A percentile compares a stretch with the other conserved stretches of the same genome.
phyloP scores from a whole-genome alignment of 1,140 invertebrate genomes.

The Fopius arisanus region DNA sequence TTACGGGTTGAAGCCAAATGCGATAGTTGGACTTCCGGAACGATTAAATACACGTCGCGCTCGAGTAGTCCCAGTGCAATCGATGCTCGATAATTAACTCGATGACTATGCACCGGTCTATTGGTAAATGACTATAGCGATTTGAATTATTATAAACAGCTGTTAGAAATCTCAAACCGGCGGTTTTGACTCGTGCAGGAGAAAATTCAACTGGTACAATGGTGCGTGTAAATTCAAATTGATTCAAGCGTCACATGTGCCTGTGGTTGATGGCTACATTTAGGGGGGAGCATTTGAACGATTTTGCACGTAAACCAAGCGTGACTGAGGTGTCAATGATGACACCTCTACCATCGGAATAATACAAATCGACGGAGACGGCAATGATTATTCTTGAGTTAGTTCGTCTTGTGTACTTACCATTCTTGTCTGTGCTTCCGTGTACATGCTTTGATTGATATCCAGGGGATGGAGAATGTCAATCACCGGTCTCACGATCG shows the following conservation, averaged over 20 bases:
- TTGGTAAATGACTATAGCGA: slow-evolving; percentile 13
- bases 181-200: neutral
- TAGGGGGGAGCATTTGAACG: slow-evolving; percentile 29
- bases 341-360: slow-evolving; percentile 35
- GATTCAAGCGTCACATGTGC: neutral
- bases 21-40: slow-evolving; percentile 27
- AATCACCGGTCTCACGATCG: slow-evolving; percentile 21
- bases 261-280: neutral
- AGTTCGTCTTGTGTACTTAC: slow-evolving; percentile 45
- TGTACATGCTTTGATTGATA: slow-evolving; percentile 53
- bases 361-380: neutral
- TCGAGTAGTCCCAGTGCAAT: slow-evolving; percentile 28
- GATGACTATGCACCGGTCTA: slow-evolving; percentile 28
- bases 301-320: slow-evolving; percentile 58
- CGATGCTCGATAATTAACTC: slow-evolving; percentile 36
- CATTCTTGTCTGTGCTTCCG: slow-evolving; percentile 57
- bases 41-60: slow-evolving; percentile 32
- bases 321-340: slow-evolving; percentile 53
- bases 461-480: slow-evolving; percentile 26
- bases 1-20: slow-evolving; percentile 22
- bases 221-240: neutral
- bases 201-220: neutral
- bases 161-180: neutral
- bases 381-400: slow-evolving; percentile 30
- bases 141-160: slow-evolving; percentile 14